These are phyloP conservation scores for Artemia sinica DNA, from an alignment of 2,888 invertebrate species.

Conservation along the genomic window DNA sequence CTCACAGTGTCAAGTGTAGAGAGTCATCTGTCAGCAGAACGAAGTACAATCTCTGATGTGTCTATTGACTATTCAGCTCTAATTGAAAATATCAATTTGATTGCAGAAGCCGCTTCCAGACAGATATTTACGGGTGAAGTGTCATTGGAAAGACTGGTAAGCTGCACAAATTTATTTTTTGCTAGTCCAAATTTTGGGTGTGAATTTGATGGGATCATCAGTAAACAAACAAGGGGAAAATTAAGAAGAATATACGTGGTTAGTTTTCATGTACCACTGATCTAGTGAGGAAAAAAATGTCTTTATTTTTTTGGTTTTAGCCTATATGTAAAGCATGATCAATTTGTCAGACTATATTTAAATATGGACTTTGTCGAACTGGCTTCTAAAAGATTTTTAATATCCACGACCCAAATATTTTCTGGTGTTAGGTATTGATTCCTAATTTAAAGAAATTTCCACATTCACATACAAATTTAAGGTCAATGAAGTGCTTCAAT, in stretches of 20 bases:
- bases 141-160: neutral
- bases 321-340: neutral
- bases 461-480: too few relatives aligned
- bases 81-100: conserved; percentile 24
- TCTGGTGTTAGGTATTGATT: too few relatives aligned
- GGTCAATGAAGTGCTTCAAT: too few relatives aligned
- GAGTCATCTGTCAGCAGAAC: conserved; percentile 29
- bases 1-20: conserved; percentile 69
- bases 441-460: too few relatives aligned
- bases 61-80: neutral
- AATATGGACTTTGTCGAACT: neutral
- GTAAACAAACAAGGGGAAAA: too few relatives aligned
- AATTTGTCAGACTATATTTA: neutral
- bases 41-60: conserved; percentile 30
- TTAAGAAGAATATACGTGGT: too few relatives aligned
- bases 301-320: neutral
- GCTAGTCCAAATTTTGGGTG: too few relatives aligned
- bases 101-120: conserved; percentile 25
- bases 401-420: too few relatives aligned
- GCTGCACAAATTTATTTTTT: neutral
- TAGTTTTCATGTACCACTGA: too few relatives aligned
- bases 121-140: neutral
- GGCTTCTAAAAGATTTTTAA: too few relatives aligned
- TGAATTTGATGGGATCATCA: too few relatives aligned
- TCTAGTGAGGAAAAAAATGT: too few relatives aligned